These are phyloP conservation scores for Cyprinella venusta DNA, from an alignment of 2,797 vertebrate species.

Conservation along the genomic window DNA sequence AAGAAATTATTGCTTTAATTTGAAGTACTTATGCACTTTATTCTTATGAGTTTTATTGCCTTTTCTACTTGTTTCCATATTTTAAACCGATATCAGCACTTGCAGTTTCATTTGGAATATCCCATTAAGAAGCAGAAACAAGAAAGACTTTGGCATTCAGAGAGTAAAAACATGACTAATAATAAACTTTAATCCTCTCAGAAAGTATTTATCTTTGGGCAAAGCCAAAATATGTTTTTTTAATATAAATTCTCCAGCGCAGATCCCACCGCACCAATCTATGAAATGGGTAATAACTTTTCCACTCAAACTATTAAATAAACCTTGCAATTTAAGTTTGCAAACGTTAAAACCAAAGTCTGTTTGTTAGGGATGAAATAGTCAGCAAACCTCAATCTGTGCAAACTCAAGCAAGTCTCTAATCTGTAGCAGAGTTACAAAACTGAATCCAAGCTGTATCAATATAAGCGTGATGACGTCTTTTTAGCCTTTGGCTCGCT, in stretches of 20 bases:
- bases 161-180: neutral
- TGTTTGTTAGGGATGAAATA: neutral
- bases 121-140: neutral
- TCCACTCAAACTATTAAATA: neutral
- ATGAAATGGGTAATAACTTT: neutral
- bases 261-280: neutral
- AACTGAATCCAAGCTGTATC: neutral
- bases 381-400: neutral
- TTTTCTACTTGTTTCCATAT: neutral
- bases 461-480: too few species aligned
- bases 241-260: neutral
- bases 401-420: neutral
- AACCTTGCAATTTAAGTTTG: neutral
- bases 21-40: neutral
- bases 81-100: neutral
- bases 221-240: neutral
- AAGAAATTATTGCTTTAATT: neutral
- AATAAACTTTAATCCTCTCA: slow-evolving; percentile 20
- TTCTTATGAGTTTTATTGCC: neutral
- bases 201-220: neutral
- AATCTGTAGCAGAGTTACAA: slow-evolving; percentile 11
- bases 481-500: too few species aligned
- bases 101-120: neutral
- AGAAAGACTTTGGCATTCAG: neutral
- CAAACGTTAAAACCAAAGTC: neutral